A percentile compares a stretch with the other conserved stretches of the same genome.
Evolutionary conservation across 2,113 vertebrate species (phyloP).

Genomic region (Anser brachyrhynchus): DNA sequence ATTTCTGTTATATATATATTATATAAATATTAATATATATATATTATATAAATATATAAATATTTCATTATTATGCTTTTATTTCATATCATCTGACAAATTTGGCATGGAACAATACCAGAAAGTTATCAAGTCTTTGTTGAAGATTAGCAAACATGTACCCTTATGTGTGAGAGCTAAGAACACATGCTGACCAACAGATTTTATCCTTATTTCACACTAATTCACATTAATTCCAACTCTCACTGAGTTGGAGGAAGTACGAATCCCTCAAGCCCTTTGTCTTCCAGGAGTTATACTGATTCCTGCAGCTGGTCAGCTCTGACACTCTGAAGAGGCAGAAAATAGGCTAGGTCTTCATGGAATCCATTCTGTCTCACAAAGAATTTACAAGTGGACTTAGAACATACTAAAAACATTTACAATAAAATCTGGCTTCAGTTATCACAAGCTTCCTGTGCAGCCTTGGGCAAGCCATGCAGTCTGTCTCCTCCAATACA

Average conservation of each 20-base stretch:
- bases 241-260: slow-evolving; percentile 27
- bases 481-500: background rate
- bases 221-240: slow-evolving; percentile 42
- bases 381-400: slow-evolving; percentile 26
- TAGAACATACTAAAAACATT: background rate
- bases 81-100: background rate
- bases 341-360: slow-evolving; percentile 12
- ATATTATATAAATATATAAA: background rate
- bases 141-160: background rate
- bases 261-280: slow-evolving; percentile 44
- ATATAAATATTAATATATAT: too few species aligned
- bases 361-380: slow-evolving; percentile 25
- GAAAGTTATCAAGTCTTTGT: background rate
- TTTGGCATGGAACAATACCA: background rate
- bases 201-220: slow-evolving; percentile 36
- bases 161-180: background rate
- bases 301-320: slow-evolving; percentile 43
- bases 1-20: background rate
- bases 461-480: background rate
- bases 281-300: slow-evolving; percentile 11
- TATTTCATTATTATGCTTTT: background rate
- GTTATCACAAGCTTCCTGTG: background rate
- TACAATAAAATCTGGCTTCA: background rate
- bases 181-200: background rate
- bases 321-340: slow-evolving; percentile 43